These are phyloP conservation scores for Brachionus paranguensis DNA, from an alignment of 1,140 invertebrate species.

Conservation along the genomic window DNA sequence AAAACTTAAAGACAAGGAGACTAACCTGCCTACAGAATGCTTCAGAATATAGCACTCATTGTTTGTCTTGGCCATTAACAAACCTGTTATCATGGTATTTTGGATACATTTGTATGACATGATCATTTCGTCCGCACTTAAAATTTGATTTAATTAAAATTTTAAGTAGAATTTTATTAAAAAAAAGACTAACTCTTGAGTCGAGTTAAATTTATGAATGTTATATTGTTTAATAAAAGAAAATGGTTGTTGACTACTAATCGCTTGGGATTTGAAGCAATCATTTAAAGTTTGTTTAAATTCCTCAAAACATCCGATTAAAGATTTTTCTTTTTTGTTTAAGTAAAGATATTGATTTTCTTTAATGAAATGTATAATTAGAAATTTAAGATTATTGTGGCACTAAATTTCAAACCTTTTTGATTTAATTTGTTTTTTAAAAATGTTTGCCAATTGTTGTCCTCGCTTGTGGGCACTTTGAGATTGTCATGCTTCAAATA, in stretches of 20 bases:
- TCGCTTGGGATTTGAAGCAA: conserved; percentile 37
- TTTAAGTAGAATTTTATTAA: not conserved
- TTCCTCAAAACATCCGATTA: conserved; percentile 37
- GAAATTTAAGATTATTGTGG: not conserved
- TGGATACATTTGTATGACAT: conserved; percentile 27
- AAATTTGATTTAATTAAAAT: not conserved
- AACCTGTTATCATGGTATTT: conserved; percentile 20
- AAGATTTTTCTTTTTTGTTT: conserved; percentile 36
- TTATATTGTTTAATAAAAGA: conserved; percentile 39
- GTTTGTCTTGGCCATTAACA: conserved; percentile 24
- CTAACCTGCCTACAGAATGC: not conserved
- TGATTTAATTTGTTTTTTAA: conserved; percentile 4
- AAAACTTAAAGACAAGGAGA: not conserved
- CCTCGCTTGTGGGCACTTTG: not conserved
- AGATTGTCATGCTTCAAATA: conserved; percentile 37
- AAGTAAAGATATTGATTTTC: conserved; percentile 32
- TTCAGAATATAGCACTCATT: conserved; percentile 39
- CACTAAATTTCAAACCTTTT: not conserved
- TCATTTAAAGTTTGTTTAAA: conserved; percentile 38
- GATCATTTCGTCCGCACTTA: conserved; percentile 32
- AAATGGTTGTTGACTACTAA: conserved; percentile 35
- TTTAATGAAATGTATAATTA: not conserved
- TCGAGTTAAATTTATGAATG: conserved; percentile 36
- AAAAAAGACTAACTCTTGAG: conserved; percentile 14
- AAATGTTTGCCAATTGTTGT: conserved; percentile 33